phyloP scores from a whole-genome alignment of 2,113 vertebrate genomes.

The Coptodon bakossiorum region DNA sequence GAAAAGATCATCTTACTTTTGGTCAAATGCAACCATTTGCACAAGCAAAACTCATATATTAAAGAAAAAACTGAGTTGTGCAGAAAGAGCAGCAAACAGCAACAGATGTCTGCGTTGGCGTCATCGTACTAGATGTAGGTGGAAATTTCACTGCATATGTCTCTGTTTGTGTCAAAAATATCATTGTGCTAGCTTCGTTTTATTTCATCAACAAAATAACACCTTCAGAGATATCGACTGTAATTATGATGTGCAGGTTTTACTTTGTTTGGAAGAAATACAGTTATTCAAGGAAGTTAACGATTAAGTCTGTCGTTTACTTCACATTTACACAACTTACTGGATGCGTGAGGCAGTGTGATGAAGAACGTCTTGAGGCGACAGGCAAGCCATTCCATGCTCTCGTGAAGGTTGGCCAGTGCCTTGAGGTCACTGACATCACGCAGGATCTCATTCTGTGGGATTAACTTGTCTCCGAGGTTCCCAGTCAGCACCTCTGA shows the following conservation, averaged over 20 bases:
- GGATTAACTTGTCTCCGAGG: constrained; percentile 94
- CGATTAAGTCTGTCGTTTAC: background rate
- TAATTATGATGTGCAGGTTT: background rate
- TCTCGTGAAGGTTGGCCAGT: constrained; percentile 95
- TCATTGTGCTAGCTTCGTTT: background rate
- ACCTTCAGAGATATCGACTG: background rate
- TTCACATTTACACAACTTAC: constrained; percentile 71
- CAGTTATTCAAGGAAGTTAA: background rate
- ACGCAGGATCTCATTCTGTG: constrained; percentile 88
- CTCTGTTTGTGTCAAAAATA: background rate
- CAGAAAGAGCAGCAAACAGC: background rate
- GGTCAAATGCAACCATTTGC: background rate
- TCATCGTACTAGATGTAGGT: background rate
- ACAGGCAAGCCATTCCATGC: constrained; percentile 92
- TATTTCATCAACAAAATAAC: background rate
- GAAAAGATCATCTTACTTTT: background rate
- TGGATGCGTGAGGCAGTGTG: constrained; percentile 75
- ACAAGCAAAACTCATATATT: background rate
- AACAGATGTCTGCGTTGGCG: constrained; percentile 12
- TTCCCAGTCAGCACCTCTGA: constrained; percentile 97
- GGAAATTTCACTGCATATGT: background rate
- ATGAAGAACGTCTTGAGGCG: constrained; percentile 82
- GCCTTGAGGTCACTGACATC: constrained; percentile 97
- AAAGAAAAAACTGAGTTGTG: background rate
- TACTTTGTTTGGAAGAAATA: background rate